Evolutionary conservation across 64 coral and sea anemone genomes (phyloP).

Genomic region (Porites lutea): DNA sequence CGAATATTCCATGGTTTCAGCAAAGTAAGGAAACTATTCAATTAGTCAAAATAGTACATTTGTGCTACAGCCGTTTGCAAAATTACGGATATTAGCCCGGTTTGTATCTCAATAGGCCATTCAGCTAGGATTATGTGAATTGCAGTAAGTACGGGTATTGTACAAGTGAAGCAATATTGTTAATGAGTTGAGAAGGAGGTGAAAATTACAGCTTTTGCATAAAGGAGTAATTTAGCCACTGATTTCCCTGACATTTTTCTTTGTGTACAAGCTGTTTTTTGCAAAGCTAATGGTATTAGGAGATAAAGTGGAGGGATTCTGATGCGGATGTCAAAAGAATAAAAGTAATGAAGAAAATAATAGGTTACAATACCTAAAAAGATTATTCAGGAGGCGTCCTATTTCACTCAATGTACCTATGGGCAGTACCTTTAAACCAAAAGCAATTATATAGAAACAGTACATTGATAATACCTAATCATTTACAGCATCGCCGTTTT

Average conservation of each 20-base stretch:
- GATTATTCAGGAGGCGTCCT: neutral
- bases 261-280: slow-evolving; percentile 13
- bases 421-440: neutral
- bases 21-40: too few relatives aligned
- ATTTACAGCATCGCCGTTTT: neutral
- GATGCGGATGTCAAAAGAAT: neutral
- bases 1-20: too few relatives aligned
- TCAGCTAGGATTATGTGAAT: neutral
- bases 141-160: neutral
- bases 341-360: slow-evolving; percentile 16
- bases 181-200: slow-evolving; percentile 40
- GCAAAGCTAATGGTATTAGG: neutral
- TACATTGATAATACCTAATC: neutral
- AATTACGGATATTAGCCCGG: neutral
- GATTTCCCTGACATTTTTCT: slow-evolving; percentile 25
- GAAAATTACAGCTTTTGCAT: neutral
- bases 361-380: neutral
- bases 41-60: neutral
- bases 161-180: slow-evolving; percentile 20
- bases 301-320: neutral
- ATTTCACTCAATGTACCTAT: neutral
- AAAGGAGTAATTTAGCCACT: slow-evolving; percentile 31
- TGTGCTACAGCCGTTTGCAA: neutral
- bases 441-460: neutral
- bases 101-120: slow-evolving; percentile 4